Conservation (phyloP, 2,113 vertebrate genomes). For the Periophthalmodon schlosseri region DNA sequence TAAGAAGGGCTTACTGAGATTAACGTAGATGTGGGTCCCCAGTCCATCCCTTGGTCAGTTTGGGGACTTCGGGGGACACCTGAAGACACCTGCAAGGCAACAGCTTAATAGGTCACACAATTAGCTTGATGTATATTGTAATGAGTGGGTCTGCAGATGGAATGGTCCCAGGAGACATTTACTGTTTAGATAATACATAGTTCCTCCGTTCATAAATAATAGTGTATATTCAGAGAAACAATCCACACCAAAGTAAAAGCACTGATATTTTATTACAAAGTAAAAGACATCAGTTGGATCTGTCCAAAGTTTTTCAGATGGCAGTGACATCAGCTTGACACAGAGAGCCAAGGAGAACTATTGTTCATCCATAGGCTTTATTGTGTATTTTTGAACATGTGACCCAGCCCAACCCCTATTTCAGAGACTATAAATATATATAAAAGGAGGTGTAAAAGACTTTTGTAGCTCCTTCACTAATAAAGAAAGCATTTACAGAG, state of each 20-base stretch:
- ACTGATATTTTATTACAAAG: conserved; percentile 74
- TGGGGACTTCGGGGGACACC: too few relatives aligned
- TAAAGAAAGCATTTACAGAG: conserved; percentile 71
- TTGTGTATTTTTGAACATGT: conserved; percentile 63
- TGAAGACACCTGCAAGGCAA: too few relatives aligned
- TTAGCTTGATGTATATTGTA: background rate
- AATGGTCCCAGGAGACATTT: too few relatives aligned
- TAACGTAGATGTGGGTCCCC: too few relatives aligned
- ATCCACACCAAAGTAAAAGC: conserved; percentile 30
- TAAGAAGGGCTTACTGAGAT: too few relatives aligned
- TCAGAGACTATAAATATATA: conserved; percentile 74
- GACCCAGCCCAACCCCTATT: conserved; percentile 50
- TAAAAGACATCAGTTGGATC: conserved; percentile 47
- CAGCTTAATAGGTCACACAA: too few relatives aligned
- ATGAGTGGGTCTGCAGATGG: too few relatives aligned
- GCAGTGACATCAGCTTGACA: conserved; percentile 62
- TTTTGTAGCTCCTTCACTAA: conserved; percentile 60
- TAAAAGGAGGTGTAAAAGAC: conserved; percentile 64
- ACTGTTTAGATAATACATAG: background rate
- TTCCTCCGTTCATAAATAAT: background rate
- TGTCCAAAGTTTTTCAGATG: conserved; percentile 59
- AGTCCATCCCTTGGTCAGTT: too few relatives aligned
- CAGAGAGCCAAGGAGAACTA: conserved; percentile 43
- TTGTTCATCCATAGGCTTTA: conserved; percentile 62
- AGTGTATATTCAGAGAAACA: conserved; percentile 16